A percentile compares a stretch with the other conserved stretches of the same genome.
Conservation (phyloP, 2,113 vertebrate genomes). For the Copsychus sechellarum region DNA sequence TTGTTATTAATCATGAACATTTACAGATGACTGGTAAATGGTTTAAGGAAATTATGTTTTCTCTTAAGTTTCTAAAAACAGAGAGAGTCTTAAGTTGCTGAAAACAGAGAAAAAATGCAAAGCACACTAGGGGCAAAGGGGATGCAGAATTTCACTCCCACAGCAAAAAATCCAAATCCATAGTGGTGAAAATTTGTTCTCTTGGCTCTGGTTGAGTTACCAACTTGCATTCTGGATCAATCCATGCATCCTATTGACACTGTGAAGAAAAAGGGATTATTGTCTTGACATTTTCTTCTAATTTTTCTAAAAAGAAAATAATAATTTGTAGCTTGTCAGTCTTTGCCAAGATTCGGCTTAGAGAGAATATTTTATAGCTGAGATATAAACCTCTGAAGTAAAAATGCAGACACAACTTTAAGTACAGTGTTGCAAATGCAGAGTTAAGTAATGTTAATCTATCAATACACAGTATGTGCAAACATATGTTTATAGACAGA, state of each 20-base stretch:
- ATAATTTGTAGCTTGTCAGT: slow-evolving; percentile 34
- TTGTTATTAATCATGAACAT: background rate
- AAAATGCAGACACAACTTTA: slow-evolving; percentile 78
- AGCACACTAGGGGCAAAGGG: background rate
- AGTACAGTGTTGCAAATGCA: slow-evolving; percentile 74
- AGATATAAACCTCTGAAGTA: slow-evolving; percentile 72
- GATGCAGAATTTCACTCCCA: background rate
- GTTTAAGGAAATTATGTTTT: background rate
- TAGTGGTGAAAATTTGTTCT: background rate
- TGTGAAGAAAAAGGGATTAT: background rate
- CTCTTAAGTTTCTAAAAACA: background rate
- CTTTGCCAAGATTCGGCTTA: slow-evolving; percentile 48
- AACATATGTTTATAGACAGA: slow-evolving; percentile 80
- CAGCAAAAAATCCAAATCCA: background rate
- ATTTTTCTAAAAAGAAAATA: slow-evolving; percentile 28
- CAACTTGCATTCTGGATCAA: background rate
- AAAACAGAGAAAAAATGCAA: background rate
- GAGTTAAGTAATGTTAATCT: slow-evolving; percentile 76
- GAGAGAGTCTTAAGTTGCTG: background rate
- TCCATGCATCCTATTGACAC: background rate
- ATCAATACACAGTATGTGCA: slow-evolving; percentile 77
- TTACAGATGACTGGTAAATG: background rate
- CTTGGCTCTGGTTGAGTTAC: background rate
- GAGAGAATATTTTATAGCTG: slow-evolving; percentile 63
- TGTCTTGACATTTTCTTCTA: slow-evolving; percentile 18